Percentiles rank a stretch among this genome's conserved stretches.
Conservation (phyloP, 2,888 invertebrate species). For the Eristalinus sepulchralis region DNA sequence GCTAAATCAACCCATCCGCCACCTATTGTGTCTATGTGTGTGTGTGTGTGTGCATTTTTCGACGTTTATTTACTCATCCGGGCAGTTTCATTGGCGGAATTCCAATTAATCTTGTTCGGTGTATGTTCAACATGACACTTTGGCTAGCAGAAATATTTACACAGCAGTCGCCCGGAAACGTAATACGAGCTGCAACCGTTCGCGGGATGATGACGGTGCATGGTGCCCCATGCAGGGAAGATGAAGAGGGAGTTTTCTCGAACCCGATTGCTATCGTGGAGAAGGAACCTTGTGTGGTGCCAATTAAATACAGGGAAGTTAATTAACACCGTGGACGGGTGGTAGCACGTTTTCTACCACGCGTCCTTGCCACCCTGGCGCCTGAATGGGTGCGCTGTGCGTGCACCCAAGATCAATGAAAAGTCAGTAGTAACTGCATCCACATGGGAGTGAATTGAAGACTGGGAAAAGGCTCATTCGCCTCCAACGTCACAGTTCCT, state of each 20-base stretch:
- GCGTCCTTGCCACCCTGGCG: too few relatives aligned
- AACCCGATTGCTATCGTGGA: background rate
- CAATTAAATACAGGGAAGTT: conserved; percentile 18
- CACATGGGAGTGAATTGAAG: too few relatives aligned
- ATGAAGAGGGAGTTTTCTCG: background rate
- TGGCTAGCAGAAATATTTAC: conserved; percentile 51
- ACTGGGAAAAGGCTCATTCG: too few relatives aligned
- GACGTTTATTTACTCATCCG: conserved; percentile 31
- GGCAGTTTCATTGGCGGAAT: conserved; percentile 26
- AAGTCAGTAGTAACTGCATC: too few relatives aligned
- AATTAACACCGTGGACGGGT: conserved; percentile 30
- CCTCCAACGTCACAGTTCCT: too few relatives aligned
- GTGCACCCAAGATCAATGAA: too few relatives aligned
- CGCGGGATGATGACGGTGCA: background rate
- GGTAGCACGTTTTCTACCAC: background rate
- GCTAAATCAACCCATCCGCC: background rate
- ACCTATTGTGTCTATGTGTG: background rate
- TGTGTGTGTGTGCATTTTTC: conserved; percentile 5
- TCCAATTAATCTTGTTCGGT: conserved; percentile 54
- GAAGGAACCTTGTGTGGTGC: background rate
- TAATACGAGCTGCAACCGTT: conserved; percentile 5
- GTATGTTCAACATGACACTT: conserved; percentile 57
- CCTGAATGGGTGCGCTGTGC: too few relatives aligned
- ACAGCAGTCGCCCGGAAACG: conserved; percentile 1
- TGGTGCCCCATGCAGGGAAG: background rate